A percentile compares a stretch with the other conserved stretches of the same genome.
Conservation (phyloP, 2,888 invertebrate genomes). For the Molorchus minor region DNA sequence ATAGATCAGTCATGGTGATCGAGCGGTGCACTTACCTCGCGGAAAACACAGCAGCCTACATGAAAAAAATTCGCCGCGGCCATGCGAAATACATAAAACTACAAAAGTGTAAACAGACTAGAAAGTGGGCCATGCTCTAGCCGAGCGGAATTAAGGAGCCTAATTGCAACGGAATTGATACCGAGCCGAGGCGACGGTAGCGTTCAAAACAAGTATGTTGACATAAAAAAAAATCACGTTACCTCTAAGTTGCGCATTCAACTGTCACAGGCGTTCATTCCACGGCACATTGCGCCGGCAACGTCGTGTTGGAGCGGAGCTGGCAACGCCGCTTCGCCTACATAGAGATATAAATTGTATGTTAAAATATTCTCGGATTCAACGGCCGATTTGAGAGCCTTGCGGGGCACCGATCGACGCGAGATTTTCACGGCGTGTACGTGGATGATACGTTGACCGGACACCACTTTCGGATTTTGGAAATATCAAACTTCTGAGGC, state of each 20-base stretch:
- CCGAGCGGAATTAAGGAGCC: slow-evolving; percentile 1
- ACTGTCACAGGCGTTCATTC: slow-evolving; percentile 53
- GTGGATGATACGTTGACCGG: slow-evolving; percentile 26
- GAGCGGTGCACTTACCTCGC: too few species aligned
- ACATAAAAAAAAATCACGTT: slow-evolving; percentile 56
- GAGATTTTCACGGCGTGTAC: slow-evolving; percentile 49
- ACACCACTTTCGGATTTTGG: slow-evolving; percentile 45
- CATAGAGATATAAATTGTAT: slow-evolving; percentile 57
- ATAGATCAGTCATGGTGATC: too few species aligned
- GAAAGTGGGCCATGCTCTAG: slow-evolving; percentile 3
- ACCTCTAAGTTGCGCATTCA: slow-evolving; percentile 57
- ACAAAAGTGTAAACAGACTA: slow-evolving; percentile 8
- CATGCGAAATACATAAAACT: slow-evolving; percentile 8
- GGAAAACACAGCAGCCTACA: too few species aligned
- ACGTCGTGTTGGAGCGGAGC: slow-evolving; percentile 38
- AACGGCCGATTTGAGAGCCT: slow-evolving; percentile 44
- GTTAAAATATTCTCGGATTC: slow-evolving; percentile 56
- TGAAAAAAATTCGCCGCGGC: not conserved
- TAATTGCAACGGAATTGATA: not conserved
- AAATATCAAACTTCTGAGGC: slow-evolving; percentile 45
- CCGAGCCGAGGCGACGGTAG: not conserved
- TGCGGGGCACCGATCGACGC: slow-evolving; percentile 46
- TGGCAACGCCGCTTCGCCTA: slow-evolving; percentile 58
- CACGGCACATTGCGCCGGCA: slow-evolving; percentile 51
- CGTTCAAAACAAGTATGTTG: slow-evolving; percentile 47